phyloP scores from a whole-genome alignment of 1,140 invertebrate genomes.

The Gonioctena quinquepunctata region DNA sequence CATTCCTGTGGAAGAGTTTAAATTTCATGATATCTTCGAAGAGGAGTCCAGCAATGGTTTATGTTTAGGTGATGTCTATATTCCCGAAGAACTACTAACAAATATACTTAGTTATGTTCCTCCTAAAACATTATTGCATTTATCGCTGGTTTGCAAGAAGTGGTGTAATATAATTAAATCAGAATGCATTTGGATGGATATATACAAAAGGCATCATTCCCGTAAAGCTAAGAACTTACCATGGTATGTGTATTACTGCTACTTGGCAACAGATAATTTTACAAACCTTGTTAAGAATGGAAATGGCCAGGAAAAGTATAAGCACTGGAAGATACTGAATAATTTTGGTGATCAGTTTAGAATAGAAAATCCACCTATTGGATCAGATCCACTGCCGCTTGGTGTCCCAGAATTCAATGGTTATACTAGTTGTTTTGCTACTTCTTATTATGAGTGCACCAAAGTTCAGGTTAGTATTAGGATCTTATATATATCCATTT shows the following conservation, averaged over 20 bases:
- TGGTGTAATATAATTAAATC: constrained; percentile 50
- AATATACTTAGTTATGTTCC: constrained; percentile 42
- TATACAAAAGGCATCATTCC: constrained; percentile 30
- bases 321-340: constrained; percentile 49
- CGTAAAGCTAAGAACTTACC: constrained; percentile 39
- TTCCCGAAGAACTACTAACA: constrained; percentile 50
- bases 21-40: constrained; percentile 26
- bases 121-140: constrained; percentile 35
- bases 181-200: constrained; percentile 37
- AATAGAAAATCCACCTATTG: constrained; percentile 48
- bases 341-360: constrained; percentile 51
- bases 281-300: constrained; percentile 54
- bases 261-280: constrained; percentile 44
- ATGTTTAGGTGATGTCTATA: constrained; percentile 33
- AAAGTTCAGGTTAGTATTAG: constrained; percentile 54
- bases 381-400: constrained; percentile 35
- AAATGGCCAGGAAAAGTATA: constrained; percentile 48
- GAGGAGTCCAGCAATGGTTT: constrained; percentile 44
- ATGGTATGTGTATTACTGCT: constrained; percentile 50
- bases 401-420: constrained; percentile 44
- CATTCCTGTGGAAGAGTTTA: too few species aligned
- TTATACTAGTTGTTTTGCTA: constrained; percentile 51
- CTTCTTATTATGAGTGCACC: constrained; percentile 47
- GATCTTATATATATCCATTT: too few species aligned
- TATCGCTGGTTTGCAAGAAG: constrained; percentile 46